Evolutionary conservation across 2,113 vertebrate species (phyloP), one percentile per base, ranked within the genome.

Genomic region (Bubo blakistoni): DNA sequence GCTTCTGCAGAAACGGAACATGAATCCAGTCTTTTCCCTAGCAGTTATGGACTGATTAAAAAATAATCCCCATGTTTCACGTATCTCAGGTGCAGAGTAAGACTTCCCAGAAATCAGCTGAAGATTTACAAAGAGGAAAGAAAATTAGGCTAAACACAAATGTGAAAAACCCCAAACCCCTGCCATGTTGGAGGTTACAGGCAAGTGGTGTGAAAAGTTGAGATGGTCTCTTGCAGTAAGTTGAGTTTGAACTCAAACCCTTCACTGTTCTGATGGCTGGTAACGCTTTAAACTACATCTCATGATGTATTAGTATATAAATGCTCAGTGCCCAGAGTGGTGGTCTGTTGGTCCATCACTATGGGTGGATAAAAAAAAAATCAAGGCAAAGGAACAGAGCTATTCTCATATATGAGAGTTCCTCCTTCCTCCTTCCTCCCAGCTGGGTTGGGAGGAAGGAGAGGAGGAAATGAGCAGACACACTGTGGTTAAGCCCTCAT

Each of bases 121-220:
- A 70, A 40, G 18, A 40, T 27, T 1, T 1, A 44, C 44, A 38
- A 59, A 65, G n/a, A 76, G 3, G 40, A 90, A 89, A 85, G 44
- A 59, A 74, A 83, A 74, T 24, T 52, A 88, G 10, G 15, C 13
- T 62, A 65, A 78, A 77, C 69, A 10, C 10, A 42, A 47, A 19
- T 1, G 4, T 17, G 19, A 69, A 71, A 15, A 26, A 5, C 7
- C 30, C 1, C 1, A 42, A 26, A 30, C 6, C 1, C 4, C 0
- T 18, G 5, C 59, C 1, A 1, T 9, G 27, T 49, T 52, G 54
- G 25, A 46, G 13, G 9, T 76, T 76, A 44, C 16, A 72, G 49
- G 22, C 27, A 82, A 85, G 42, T 4, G 19, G 2, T 57, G 16
- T 38, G 58, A 73, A 59, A 91, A 59, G 12, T 3, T 91, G 29